Base-by-base conservation (phyloP, 2,797 vertebrate genomes). In the Melanotaenia trifasciata region DNA sequence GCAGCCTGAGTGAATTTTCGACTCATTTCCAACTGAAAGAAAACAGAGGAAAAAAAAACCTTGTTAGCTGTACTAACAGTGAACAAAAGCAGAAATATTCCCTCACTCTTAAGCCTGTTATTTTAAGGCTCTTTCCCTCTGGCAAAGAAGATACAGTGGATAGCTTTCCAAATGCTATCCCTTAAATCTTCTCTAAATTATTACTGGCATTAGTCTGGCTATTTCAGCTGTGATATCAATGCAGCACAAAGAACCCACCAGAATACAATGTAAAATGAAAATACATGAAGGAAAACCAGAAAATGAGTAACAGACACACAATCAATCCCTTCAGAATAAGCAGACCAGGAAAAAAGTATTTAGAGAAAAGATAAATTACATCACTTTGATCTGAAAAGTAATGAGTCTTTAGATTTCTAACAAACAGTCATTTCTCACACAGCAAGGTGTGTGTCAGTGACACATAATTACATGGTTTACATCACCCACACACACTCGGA, bases 181-280 rank as follows among this genome's bases (percentile, higher is more conserved):
- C 71, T 76, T 83, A 91, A 93, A 91, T 89, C 84, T 90, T 84
- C 51, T 67, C 79, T 81, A 81, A 79, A 87, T 90, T 92, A 90
- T 93, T 93, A 85, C 89, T 84, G 84, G 86, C 83, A 90, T 90
- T 75, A 80, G 70, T 87, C 70, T 67, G 84, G 72, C 82, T 89
- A 63, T 84, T 90, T 89, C 87, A 89, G 88, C 88, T 87, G 87
- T 32, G 76, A 81, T 87, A 89, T 90, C 80, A 90, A 90, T 87
- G 87, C 72, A 72, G 79, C 20, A 74, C 77, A 80, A 77, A 58
- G 61, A 73, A 82, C 24, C 40, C 76, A 70, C 67, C 76, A 78
- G 84, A 85, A 90, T 82, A 84, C 78, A 80, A 71, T 80, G 89
- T 87, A 69, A 79, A 58, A 51, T 63, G 40, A 76, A 86, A 76